phyloP scores from a whole-genome alignment of 2,113 vertebrate genomes.

The Aptenodytes patagonicus region DNA sequence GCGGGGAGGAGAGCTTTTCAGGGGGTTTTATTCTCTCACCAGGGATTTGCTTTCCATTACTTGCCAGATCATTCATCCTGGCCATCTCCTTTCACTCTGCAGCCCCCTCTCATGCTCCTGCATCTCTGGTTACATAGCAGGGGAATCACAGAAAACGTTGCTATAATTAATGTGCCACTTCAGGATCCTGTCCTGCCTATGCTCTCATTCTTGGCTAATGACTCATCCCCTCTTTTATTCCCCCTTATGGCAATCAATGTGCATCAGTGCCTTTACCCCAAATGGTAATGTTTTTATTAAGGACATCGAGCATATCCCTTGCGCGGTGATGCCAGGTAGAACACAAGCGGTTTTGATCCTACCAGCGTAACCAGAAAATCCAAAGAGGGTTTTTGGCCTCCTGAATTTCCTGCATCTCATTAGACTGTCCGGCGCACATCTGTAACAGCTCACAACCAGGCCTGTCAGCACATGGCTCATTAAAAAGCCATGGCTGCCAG shows the following conservation, averaged over 20 bases:
- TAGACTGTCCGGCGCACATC: neutral
- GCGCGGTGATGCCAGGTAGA: neutral
- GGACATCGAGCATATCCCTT: neutral
- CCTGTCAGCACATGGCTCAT: constrained; percentile 10
- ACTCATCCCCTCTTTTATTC: constrained; percentile 11
- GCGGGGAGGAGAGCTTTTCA: neutral
- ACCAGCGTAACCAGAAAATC: neutral
- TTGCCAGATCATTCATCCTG: neutral
- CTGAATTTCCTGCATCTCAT: neutral
- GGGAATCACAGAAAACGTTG: neutral
- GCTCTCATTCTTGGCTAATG: neutral
- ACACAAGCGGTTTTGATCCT: neutral
- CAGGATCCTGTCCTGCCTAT: neutral
- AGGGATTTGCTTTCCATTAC: neutral
- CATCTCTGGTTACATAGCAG: neutral
- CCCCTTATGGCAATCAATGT: neutral
- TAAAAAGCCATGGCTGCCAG: constrained; percentile 2
- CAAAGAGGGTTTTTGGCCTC: neutral
- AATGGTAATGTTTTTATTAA: constrained; percentile 1
- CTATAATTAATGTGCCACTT: neutral
- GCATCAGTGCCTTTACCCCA: neutral
- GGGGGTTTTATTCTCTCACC: neutral
- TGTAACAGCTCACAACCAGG: constrained; percentile 47
- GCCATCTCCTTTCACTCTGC: neutral
- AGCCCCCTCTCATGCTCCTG: neutral